Percentiles rank a stretch among this genome's conserved stretches.
Conservation (phyloP, 2,113 vertebrate species). For the Acrocephalus arundinaceus region DNA sequence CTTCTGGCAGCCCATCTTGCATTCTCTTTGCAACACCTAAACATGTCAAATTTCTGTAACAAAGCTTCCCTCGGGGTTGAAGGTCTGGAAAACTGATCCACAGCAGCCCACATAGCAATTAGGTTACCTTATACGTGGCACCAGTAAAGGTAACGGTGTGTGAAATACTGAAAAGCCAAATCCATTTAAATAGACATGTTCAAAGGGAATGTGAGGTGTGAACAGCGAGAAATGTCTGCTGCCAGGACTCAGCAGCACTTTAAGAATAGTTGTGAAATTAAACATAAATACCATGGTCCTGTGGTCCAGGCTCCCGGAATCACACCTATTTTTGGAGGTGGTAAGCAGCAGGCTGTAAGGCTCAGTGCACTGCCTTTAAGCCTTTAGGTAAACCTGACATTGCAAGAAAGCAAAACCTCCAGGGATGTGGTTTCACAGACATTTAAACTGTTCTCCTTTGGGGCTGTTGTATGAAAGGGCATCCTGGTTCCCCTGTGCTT, state of each 20-base stretch:
- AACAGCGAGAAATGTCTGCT: not conserved
- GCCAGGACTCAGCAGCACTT: not conserved
- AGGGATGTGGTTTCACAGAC: slow-evolving; percentile 14
- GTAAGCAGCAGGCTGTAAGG: not conserved
- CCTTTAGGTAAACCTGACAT: not conserved
- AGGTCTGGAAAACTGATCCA: not conserved
- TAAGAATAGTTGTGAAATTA: not conserved
- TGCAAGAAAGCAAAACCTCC: not conserved
- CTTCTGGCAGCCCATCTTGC: not conserved
- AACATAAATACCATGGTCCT: not conserved
- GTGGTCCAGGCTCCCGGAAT: not conserved
- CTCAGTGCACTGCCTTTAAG: not conserved
- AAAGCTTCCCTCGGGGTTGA: not conserved
- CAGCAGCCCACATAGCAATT: not conserved
- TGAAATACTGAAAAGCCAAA: not conserved
- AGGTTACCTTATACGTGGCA: not conserved
- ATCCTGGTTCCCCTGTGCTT: not conserved
- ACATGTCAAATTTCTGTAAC: not conserved
- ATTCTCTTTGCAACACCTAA: not conserved
- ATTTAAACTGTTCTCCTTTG: not conserved
- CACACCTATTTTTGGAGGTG: not conserved
- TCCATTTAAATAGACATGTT: not conserved
- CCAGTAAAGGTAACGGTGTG: not conserved
- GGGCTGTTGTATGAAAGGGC: not conserved
- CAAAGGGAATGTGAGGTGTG: not conserved